phyloP scores from a whole-genome alignment of 1,140 invertebrate genomes.

The Myzus persicae region DNA sequence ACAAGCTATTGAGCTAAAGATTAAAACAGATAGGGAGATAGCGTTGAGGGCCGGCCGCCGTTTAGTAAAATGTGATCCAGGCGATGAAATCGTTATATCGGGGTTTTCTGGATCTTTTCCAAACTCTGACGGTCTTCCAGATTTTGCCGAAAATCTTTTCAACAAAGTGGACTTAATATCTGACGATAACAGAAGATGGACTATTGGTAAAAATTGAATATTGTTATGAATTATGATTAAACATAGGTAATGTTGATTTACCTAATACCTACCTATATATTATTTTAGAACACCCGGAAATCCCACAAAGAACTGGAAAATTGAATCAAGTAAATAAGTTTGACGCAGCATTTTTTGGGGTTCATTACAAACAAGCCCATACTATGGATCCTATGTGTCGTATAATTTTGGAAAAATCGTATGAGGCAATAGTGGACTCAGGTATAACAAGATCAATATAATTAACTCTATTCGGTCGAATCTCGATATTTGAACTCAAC shows the following conservation, averaged over 20 bases:
- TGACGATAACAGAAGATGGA: conserved; percentile 80
- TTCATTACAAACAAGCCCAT: conserved; percentile 83
- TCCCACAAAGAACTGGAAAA: conserved; percentile 80
- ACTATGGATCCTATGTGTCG: conserved; percentile 89
- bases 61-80: conserved; percentile 64
- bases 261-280: background rate
- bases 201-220: conserved; percentile 67
- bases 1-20: conserved; percentile 55
- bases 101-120: conserved; percentile 88
- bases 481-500: background rate
- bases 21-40: conserved; percentile 55
- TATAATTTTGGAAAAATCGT: conserved; percentile 82
- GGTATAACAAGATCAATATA: conserved; percentile 66
- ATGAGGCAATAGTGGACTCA: conserved; percentile 90
- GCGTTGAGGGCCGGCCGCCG: conserved; percentile 61
- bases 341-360: conserved; percentile 83
- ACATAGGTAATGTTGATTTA: background rate
- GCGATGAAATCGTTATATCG: conserved; percentile 83
- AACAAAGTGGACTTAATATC: conserved; percentile 84
- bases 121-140: conserved; percentile 79
- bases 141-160: conserved; percentile 82
- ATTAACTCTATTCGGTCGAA: background rate
- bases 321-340: conserved; percentile 82
- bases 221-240: background rate
- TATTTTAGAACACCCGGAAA: conserved; percentile 71